Evolutionary conservation across 2,888 invertebrate species (phyloP), one percentile per base, ranked within the genome.

Genomic region (Polia nebulosa): DNA sequence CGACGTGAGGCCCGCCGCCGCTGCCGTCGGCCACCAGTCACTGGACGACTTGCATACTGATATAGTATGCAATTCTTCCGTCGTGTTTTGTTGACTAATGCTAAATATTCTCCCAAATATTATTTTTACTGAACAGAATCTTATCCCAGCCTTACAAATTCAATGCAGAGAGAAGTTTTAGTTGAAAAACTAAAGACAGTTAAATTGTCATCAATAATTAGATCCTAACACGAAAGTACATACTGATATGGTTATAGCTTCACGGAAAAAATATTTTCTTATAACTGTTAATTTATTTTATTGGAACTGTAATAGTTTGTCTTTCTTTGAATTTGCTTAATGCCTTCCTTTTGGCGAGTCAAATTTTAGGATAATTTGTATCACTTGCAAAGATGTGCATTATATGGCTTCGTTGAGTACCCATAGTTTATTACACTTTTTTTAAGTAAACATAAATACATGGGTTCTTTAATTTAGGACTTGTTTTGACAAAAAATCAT

Each of bases 11-110:
- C 39, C 61, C 49, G 49, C 47, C 39, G n/a, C 49, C 29, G 45
- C 58, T 25, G 73, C 62, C 65, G 66, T 49, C 63, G 66, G 59
- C 44, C 25, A 61, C 61, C 76, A 57, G 52, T 64, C 66, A 57
- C 53, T 71, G 39, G 49, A 49, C 66, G 57, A 79, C 52, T 51
- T 64, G 53, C 64, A 78, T 58, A 61, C 45, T 69, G n/a, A 52
- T 76, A 68, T 61, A 49, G n/a, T n/a, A n/a, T n/a, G n/a, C n/a
- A n/a, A n/a, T n/a, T n/a, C n/a, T n/a, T n/a, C n/a, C n/a, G n/a
- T n/a, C n/a, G n/a, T 59, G 45, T 49, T 67, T 36, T 15, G 60
- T 57, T 77, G 59, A 56, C 47, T 59, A 60, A 62, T 44, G 22
- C 53, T 29, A 32, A 59, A 59, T 27, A 58, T 47, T 59, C 25